Percentiles rank a stretch among this genome's conserved stretches.
Conservation (phyloP, 2,113 vertebrate species). For the Colaptes auratus region DNA sequence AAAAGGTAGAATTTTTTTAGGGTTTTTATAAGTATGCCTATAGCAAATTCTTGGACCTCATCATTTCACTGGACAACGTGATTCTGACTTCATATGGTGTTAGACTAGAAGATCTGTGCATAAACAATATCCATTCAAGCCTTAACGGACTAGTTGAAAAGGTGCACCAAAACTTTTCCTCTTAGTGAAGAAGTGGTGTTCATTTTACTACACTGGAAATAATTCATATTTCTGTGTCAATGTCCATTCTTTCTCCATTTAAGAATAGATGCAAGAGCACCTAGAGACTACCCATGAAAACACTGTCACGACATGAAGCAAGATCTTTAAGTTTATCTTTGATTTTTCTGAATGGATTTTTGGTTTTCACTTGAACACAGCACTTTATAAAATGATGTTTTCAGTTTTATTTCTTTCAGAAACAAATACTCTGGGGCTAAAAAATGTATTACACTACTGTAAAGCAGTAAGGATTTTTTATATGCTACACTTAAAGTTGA, state of each 20-base stretch:
- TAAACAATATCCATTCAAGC: background rate
- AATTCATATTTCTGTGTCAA: background rate
- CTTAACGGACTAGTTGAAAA: background rate
- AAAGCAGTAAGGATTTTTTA: background rate
- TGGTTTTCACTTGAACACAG: background rate
- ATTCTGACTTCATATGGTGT: background rate
- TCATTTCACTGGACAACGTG: background rate
- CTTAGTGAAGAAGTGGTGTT: background rate
- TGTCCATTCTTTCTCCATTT: background rate
- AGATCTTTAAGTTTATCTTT: background rate
- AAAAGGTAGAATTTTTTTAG: background rate
- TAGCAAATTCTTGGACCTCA: background rate
- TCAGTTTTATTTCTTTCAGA: background rate
- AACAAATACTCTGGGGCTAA: background rate
- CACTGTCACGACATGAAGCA: background rate
- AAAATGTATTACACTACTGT: background rate
- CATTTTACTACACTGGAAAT: background rate
- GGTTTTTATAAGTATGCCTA: background rate
- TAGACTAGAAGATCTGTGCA: background rate
- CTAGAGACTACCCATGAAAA: constrained; percentile 31
- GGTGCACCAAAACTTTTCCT: background rate
- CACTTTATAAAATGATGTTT: background rate
- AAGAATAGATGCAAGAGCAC: background rate
- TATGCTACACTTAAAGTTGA: background rate
- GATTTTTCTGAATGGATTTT: background rate